Evolutionary conservation across 2,888 invertebrate genomes (phyloP).

Genomic region (Cryptus armator): DNA sequence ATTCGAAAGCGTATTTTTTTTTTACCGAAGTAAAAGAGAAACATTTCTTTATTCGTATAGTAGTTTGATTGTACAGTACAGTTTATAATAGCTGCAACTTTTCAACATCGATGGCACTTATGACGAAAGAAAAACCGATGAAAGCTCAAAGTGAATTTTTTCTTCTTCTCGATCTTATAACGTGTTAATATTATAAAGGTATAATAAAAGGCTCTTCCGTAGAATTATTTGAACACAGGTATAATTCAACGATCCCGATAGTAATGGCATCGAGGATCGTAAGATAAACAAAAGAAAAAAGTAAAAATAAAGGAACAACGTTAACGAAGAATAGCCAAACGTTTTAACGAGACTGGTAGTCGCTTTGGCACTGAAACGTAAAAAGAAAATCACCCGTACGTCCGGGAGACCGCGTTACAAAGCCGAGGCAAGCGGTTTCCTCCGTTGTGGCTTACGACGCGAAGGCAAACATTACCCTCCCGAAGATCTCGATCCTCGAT

Average conservation of each 20-base stretch:
- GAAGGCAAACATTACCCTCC: conserved; percentile 67
- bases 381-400: conserved; percentile 53
- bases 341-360: conserved; percentile 44
- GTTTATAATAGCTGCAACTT: conserved; percentile 65
- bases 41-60: conserved; percentile 61
- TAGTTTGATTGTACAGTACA: conserved; percentile 72
- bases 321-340: conserved; percentile 49
- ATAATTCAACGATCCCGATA: conserved; percentile 20
- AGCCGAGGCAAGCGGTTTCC: conserved; percentile 20
- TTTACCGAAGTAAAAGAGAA: conserved; percentile 61
- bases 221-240: conserved; percentile 42
- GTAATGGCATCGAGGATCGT: conserved; percentile 34
- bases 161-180: conserved; percentile 33
- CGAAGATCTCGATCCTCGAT: conserved; percentile 78
- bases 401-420: conserved; percentile 28
- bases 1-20: background rate
- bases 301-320: conserved; percentile 32
- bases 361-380: conserved; percentile 70
- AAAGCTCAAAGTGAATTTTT: conserved; percentile 67
- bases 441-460: conserved; percentile 41
- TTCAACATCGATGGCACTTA: conserved; percentile 78
- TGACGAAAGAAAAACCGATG: conserved; percentile 70
- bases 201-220: conserved; percentile 36
- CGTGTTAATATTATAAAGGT: conserved; percentile 43
- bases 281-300: conserved; percentile 30